Conservation (phyloP, 2,797 vertebrate species). For the Rhodeus uyekii region DNA sequence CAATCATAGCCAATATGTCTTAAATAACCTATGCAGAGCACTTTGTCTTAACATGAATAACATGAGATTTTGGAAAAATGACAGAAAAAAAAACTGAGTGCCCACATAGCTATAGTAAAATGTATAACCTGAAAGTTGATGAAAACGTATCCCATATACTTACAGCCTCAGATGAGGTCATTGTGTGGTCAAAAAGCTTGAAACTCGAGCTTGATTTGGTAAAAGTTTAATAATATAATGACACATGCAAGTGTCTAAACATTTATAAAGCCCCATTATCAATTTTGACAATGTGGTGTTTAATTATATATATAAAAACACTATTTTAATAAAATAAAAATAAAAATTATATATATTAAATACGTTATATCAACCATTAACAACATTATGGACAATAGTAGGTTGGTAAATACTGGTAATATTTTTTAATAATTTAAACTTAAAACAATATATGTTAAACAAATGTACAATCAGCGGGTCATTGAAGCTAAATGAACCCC, state of each 20-base stretch:
- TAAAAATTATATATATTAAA: no score
- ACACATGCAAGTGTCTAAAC: background rate
- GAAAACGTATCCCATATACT: background rate
- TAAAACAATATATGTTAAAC: background rate
- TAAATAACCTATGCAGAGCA: no score
- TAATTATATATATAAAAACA: no score
- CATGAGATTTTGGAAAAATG: no score
- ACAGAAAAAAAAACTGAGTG: no score
- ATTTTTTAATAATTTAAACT: background rate
- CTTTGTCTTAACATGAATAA: no score
- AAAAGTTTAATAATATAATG: background rate
- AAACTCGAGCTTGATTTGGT: background rate
- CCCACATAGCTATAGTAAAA: background rate
- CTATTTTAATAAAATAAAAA: no score
- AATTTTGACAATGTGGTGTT: background rate
- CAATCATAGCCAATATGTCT: no score
- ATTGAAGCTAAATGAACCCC: background rate
- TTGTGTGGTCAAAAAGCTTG: background rate
- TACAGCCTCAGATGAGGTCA: background rate
- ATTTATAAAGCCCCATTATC: background rate
- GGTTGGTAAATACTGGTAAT: background rate
- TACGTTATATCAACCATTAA: no score
- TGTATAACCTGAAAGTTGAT: background rate
- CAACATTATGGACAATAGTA: background rate
- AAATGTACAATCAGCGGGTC: background rate